Conservation (phyloP, 2,888 invertebrate genomes). For the Oxyteleia sp. region DNA sequence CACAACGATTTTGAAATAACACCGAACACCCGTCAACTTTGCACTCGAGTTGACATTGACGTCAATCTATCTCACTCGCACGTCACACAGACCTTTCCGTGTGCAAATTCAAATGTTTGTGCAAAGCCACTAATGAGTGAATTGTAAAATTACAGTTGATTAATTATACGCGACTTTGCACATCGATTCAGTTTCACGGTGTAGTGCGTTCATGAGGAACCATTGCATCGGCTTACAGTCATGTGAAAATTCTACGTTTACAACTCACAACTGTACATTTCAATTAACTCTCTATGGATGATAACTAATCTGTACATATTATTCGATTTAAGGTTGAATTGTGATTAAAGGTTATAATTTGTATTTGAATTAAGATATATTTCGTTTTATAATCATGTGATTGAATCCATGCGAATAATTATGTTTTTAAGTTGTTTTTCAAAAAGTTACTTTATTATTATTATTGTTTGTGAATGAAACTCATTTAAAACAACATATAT, state of each 20-base stretch:
- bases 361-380: no score
- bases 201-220: not conserved
- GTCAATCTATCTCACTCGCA: no score
- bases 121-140: slow-evolving; percentile 15
- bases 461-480: no score
- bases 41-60: no score
- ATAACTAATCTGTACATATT: slow-evolving; percentile 79
- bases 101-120: slow-evolving; percentile 19
- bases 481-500: no score
- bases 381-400: no score
- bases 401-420: no score
- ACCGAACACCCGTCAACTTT: slow-evolving; percentile 1
- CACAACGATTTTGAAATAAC: slow-evolving; percentile 21
- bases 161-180: slow-evolving; percentile 3
- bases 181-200: no score
- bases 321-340: slow-evolving; percentile 70
- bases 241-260: not conserved
- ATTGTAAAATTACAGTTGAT: slow-evolving; percentile 17
- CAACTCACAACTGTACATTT: slow-evolving; percentile 25
- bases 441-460: no score
- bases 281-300: slow-evolving; percentile 76
- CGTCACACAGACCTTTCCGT: no score
- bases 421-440: no score
- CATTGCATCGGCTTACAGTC: not conserved
- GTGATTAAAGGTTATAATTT: slow-evolving; percentile 25